Conservation (phyloP, 2,113 vertebrate species). For the Thinocorus orbignyianus region DNA sequence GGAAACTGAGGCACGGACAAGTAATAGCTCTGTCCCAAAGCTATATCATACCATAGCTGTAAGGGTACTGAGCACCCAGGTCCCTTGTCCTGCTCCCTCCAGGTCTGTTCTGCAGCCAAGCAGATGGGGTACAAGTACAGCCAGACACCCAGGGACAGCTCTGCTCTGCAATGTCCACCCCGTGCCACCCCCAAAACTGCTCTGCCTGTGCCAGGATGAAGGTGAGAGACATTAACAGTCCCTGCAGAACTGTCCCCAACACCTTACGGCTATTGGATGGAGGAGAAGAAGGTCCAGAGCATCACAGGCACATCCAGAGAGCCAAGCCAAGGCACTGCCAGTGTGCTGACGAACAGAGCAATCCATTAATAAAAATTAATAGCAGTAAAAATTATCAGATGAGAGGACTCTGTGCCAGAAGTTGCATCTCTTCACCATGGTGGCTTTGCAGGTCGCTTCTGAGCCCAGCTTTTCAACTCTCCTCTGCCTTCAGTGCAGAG, state of each 20-base stretch:
- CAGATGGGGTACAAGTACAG: rapidly evolving
- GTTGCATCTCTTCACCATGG: not conserved
- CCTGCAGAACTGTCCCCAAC: rapidly evolving
- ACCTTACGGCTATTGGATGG: rapidly evolving
- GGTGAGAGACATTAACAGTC: rapidly evolving
- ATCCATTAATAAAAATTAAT: not conserved
- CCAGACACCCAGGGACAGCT: rapidly evolving
- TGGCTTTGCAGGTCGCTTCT: not conserved
- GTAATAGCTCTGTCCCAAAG: not conserved
- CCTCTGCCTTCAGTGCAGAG: not conserved
- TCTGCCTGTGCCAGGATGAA: not conserved
- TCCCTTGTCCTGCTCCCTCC: not conserved
- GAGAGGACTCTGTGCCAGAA: not conserved
- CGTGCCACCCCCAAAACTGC: not conserved
- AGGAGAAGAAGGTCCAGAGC: rapidly evolving
- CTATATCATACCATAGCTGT: rapidly evolving
- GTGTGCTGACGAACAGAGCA: not conserved
- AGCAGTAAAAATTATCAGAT: rapidly evolving
- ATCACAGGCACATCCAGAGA: rapidly evolving
- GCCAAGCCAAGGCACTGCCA: not conserved
- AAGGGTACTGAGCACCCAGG: rapidly evolving
- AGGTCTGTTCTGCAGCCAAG: not conserved
- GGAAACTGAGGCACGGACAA: not conserved
- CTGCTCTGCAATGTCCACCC: not conserved
- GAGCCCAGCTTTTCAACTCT: rapidly evolving